Evolutionary conservation across 2,888 invertebrate species (phyloP).

Genomic region (Parapristionchus giblindavisi): DNA sequence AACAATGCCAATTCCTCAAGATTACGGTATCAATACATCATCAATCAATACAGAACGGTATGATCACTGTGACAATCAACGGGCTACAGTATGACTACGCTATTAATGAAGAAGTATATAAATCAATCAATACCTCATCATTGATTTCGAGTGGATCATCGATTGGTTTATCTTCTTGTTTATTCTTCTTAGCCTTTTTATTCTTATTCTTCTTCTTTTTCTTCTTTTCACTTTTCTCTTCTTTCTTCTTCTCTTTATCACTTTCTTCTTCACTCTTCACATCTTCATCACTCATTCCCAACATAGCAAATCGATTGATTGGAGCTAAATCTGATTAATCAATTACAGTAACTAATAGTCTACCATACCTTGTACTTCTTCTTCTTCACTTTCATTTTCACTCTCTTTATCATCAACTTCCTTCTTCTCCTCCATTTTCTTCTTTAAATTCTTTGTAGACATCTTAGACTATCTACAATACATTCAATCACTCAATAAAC

Average conservation of each 20-base stretch:
- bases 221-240: constrained; percentile 36
- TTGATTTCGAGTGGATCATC: not conserved
- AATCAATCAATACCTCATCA: constrained; percentile 16
- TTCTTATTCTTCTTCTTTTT: constrained; percentile 35
- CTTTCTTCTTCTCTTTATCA: constrained; percentile 32
- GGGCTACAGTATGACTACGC: not conserved
- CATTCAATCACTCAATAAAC: not conserved
- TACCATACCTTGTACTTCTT: constrained; percentile 37
- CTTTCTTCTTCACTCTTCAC: constrained; percentile 41
- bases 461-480: constrained; percentile 39
- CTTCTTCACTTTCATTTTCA: constrained; percentile 41
- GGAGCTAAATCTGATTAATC: constrained; percentile 18
- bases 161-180: constrained; percentile 31
- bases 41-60: too few species aligned
- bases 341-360: not conserved
- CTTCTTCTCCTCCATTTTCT: constrained; percentile 49
- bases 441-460: constrained; percentile 60
- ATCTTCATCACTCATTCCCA: constrained; percentile 33
- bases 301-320: constrained; percentile 42
- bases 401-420: constrained; percentile 42
- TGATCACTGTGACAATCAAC: not conserved
- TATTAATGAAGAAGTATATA: not conserved
- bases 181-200: constrained; percentile 39
- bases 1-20: not conserved
- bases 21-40: not conserved